Percentiles rank a stretch among this genome's conserved stretches.
Evolutionary conservation across 2,113 vertebrate species (phyloP).

Genomic region (Hyaena hyaena): DNA sequence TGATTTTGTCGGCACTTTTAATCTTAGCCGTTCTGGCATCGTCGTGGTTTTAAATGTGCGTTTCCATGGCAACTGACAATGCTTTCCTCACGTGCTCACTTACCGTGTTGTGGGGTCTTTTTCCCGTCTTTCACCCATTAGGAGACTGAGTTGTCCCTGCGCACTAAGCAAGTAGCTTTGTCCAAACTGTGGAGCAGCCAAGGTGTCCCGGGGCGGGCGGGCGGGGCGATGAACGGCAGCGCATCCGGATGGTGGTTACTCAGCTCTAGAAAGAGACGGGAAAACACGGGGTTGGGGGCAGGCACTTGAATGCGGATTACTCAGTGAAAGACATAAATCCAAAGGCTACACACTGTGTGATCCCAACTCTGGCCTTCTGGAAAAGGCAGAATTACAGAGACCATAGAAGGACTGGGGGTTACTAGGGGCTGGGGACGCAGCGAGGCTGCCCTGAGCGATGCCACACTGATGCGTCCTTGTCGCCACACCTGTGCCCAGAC

Average conservation of each 20-base stretch:
- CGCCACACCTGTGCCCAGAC: not conserved
- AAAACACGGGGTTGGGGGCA: not conserved
- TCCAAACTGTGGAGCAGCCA: not conserved
- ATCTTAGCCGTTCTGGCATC: fast-evolving
- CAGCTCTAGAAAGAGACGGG: not conserved
- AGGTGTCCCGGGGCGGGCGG: not conserved
- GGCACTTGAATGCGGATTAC: fast-evolving
- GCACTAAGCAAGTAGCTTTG: not conserved
- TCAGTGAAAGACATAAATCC: not conserved
- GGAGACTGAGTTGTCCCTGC: not conserved
- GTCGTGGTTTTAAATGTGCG: fast-evolving
- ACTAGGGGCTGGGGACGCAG: too few species aligned
- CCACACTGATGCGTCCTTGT: too few species aligned
- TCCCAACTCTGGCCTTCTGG: not conserved
- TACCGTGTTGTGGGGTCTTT: not conserved
- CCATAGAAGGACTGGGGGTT: fast-evolving
- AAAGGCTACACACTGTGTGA: not conserved
- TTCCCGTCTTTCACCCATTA: not conserved
- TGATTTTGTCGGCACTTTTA: fast-evolving
- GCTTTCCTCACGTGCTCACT: not conserved
- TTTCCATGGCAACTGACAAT: not conserved
- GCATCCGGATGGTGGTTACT: not conserved
- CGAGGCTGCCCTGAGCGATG: too few species aligned
- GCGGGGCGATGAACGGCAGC: not conserved
- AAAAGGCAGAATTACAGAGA: not conserved